phyloP scores from a whole-genome alignment of 2,113 vertebrate genomes.

The Phalacrocorax brasilianus region DNA sequence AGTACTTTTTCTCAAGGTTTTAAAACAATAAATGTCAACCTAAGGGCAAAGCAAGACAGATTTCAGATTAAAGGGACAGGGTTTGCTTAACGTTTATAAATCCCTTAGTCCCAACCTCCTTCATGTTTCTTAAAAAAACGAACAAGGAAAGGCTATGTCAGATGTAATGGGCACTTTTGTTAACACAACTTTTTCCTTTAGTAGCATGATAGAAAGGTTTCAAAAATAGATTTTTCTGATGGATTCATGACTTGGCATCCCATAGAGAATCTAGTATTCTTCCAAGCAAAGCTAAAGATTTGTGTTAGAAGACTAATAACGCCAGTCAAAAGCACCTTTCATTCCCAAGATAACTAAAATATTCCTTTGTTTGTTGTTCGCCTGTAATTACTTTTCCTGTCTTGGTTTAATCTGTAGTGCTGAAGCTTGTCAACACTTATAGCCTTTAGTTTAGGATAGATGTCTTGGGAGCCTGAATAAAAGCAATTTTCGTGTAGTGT shows the following conservation, averaged over 20 bases:
- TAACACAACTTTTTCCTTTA: not conserved
- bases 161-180: not conserved
- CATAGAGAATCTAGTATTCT: conserved; percentile 33
- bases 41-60: not conserved
- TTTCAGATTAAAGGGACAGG: not conserved
- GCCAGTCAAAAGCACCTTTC: conserved; percentile 41
- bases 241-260: conserved; percentile 47
- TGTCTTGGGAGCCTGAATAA: not conserved
- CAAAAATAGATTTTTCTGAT: conserved; percentile 7
- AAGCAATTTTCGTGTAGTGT: not conserved
- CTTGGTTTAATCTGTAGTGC: not conserved
- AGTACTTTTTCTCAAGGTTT: conserved; percentile 31
- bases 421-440: conserved; percentile 13
- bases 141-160: not conserved
- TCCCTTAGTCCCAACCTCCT: not conserved
- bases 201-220: not conserved
- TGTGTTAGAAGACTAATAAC: conserved; percentile 23
- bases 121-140: not conserved
- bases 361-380: conserved; percentile 35
- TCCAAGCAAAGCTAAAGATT: conserved; percentile 52
- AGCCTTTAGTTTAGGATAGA: not conserved
- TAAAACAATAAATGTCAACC: conserved; percentile 55
- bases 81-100: not conserved
- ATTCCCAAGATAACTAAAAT: conserved; percentile 29
- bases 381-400: conserved; percentile 28